Conservation (phyloP, 92 coral and sea anemone species). For the Porites lobata region DNA sequence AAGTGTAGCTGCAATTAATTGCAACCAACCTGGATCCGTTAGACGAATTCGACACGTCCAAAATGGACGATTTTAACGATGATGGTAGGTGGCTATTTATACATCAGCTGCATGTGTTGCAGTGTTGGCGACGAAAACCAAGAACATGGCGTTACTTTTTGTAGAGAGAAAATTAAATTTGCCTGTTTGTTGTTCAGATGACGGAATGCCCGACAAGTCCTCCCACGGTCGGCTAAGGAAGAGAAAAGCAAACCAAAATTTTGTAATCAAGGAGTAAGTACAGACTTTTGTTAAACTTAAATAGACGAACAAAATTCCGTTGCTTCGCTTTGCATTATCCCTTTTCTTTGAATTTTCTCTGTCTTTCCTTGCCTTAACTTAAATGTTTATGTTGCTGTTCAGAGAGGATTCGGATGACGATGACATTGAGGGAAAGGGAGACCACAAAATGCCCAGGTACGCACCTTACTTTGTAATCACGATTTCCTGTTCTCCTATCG, state of each 20-base stretch:
- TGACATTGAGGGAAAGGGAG: constrained; percentile 74
- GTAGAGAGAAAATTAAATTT: constrained; percentile 30
- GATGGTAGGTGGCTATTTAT: constrained; percentile 38
- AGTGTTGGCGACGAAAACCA: background rate
- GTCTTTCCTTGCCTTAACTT: background rate
- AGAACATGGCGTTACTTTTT: constrained; percentile 14
- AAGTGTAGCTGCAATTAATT: constrained; percentile 28
- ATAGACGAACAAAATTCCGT: background rate
- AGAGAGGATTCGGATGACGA: constrained; percentile 98
- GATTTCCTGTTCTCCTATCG: constrained; percentile 21
- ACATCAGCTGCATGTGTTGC: background rate
- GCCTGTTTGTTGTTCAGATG: constrained; percentile 69
- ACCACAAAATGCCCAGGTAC: constrained; percentile 90
- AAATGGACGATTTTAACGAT: constrained; percentile 58
- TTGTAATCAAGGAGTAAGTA: constrained; percentile 93
- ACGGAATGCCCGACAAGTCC: constrained; percentile 88
- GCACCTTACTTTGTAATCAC: background rate
- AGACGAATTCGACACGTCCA: constrained; percentile 55
- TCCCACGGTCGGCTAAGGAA: constrained; percentile 97
- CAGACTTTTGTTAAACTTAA: background rate
- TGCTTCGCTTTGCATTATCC: constrained; percentile 10
- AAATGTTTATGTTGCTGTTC: constrained; percentile 32
- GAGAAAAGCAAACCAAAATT: constrained; percentile 77
- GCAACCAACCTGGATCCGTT: constrained; percentile 51
- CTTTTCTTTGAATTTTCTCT: background rate